Evolutionary conservation across 1,140 invertebrate genomes (phyloP).

Genomic region (Tetragnatha versicolor): DNA sequence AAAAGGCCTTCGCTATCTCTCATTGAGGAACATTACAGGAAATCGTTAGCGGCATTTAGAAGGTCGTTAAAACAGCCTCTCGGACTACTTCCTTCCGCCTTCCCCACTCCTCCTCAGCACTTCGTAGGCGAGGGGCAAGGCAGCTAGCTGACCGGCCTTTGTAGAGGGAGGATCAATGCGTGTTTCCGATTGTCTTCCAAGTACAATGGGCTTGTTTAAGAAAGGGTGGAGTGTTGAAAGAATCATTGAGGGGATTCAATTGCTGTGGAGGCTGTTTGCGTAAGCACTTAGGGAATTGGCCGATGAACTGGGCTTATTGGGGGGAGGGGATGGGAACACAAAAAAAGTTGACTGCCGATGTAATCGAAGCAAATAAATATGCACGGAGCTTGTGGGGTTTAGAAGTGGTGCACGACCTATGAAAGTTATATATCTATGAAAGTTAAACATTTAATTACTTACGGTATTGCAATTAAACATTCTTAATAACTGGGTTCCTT

Average conservation of each 20-base stretch:
- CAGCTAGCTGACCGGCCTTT: conserved; percentile 6
- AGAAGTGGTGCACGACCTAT: no score
- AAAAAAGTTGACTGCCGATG: background rate
- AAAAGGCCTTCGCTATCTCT: conserved; percentile 3
- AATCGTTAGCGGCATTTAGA: conserved; percentile 42
- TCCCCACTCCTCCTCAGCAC: conserved; percentile 5
- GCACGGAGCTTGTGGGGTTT: background rate
- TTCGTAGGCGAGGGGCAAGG: background rate
- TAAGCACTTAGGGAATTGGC: background rate
- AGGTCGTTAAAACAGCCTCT: conserved; percentile 29
- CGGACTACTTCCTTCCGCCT: conserved; percentile 42
- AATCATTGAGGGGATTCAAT: no score
- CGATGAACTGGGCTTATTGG: background rate
- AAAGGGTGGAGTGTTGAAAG: no score
- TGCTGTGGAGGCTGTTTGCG: background rate
- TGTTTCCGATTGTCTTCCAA: conserved; percentile 25
- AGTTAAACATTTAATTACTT: no score
- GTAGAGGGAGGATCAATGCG: conserved; percentile 33
- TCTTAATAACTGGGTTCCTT: no score
- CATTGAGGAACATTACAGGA: conserved; percentile 26
- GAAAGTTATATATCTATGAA: no score
- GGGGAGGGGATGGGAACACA: background rate
- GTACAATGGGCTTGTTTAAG: conserved; percentile 22
- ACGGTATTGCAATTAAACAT: no score
- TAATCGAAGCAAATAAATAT: background rate